Base-by-base conservation (phyloP, 2,888 invertebrate species). In the Drosophila birchii region DNA sequence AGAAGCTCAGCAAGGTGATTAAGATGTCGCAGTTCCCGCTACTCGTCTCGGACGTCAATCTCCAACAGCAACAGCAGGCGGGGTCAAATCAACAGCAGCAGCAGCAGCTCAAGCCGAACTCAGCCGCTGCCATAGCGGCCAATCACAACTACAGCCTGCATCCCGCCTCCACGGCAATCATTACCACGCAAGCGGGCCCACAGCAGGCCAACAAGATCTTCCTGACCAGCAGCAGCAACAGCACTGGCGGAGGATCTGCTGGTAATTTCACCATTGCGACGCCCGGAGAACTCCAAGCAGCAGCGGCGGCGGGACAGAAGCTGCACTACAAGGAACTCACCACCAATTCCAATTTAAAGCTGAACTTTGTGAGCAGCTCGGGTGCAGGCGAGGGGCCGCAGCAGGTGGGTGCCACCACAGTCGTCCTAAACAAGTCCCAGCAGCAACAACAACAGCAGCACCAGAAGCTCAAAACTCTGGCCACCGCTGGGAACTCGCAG, bases 91-190 rank as follows among this genome's bases (percentile, higher is more conserved):
- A 51, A 9, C 51, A 34, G 34, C 51, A 49, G 26, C 88, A 84
- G 41, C 44, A 45, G 45, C 90, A 88, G 57, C 86, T 89, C 55
- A 88, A 89, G 70, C 88, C 89, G 58, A 91, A 91, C 32, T 90
- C 91, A 12, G 91, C 92, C 14, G 91, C 92, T 1, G 89, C 91
- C 39, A 91, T 92, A 54, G 91, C 92, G 2, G 90, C 92, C 18
- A 93, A 93, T 73, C 92, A 93, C 76, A 93, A 93, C 64, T 93
- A 93, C 59, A 93, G 92, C 61, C 67, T 93, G 57, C 92, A 92
- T 64, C 92, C 92, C 16, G 86, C 92, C 7, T 88, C 91, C 4
- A 87, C 91, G n/a, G 91, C 91, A 26, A 92, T 92, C 23, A 90
- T 92, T 23, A 91, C 91, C 8, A 89, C 92, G 20, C 91, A 91